Evolutionary conservation across 2,888 invertebrate species (phyloP).

Genomic region (Gisinianus flammeolus): DNA sequence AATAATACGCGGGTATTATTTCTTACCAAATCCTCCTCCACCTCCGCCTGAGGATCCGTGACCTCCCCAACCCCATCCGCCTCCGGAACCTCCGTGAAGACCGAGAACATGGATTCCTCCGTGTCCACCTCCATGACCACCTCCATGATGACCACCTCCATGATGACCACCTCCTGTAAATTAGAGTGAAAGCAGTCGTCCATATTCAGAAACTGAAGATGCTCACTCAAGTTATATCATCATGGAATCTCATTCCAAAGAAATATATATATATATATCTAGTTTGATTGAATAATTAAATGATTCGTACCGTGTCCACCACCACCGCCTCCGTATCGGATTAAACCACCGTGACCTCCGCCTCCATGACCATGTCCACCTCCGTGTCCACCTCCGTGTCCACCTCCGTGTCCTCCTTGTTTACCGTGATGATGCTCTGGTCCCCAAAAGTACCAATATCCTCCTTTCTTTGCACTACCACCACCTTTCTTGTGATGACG

Average conservation of each 20-base stretch:
- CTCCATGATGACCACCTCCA: constrained; percentile 23
- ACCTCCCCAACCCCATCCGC: constrained; percentile 36
- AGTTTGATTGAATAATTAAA: no score
- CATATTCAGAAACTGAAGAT: no score
- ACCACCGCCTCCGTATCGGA: constrained; percentile 41
- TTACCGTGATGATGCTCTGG: constrained; percentile 48
- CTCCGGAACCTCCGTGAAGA: constrained; percentile 20
- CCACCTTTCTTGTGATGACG: constrained; percentile 38
- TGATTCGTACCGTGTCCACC: neutral
- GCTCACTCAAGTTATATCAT: no score
- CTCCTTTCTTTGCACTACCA: constrained; percentile 51
- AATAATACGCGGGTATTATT: no score
- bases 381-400: constrained; percentile 30
- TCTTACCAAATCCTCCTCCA: constrained; percentile 20
- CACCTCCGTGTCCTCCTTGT: constrained; percentile 28
- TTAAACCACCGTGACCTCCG: constrained; percentile 41
- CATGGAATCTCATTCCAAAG: no score
- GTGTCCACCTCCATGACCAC: constrained; percentile 23
- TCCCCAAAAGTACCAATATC: constrained; percentile 59
- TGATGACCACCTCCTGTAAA: constrained; percentile 28
- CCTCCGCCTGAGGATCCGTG: constrained; percentile 37
- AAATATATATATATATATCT: no score
- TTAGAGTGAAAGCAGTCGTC: no score
- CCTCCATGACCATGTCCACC: constrained; percentile 38
- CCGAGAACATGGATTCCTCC: neutral